Conservation (phyloP, 2,888 invertebrate species). For the Eulithis testata region DNA sequence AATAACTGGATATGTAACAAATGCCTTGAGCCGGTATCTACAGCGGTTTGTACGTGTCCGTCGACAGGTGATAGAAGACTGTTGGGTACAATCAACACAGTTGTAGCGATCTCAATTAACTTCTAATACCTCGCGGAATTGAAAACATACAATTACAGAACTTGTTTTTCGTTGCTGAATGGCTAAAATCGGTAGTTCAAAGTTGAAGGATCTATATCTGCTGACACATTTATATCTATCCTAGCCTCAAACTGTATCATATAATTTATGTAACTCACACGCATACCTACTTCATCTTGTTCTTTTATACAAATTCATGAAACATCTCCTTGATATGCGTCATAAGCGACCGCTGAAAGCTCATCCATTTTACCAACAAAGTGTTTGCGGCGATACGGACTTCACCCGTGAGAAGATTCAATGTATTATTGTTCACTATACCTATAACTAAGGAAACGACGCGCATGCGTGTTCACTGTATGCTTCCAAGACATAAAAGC, state of each 20-base stretch:
- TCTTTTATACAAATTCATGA: too few species aligned
- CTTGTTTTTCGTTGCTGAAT: too few species aligned
- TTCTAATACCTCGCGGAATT: too few species aligned
- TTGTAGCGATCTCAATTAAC: conserved; percentile 1
- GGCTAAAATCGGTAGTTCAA: too few species aligned
- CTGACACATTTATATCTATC: too few species aligned
- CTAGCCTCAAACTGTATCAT: too few species aligned
- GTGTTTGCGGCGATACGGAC: conserved; percentile 44
- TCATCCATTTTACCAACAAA: conserved; percentile 45
- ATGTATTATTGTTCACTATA: conserved; percentile 57
- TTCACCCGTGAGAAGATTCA: conserved; percentile 59
- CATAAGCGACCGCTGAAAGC: conserved; percentile 35
- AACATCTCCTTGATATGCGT: too few species aligned
- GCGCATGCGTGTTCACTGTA: conserved; percentile 13
- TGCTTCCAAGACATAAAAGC: conserved; percentile 43
- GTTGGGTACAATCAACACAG: conserved; percentile 18
- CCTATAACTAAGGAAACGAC: conserved; percentile 1
- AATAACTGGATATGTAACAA: conserved; percentile 23
- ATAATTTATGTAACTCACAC: too few species aligned
- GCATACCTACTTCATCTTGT: too few species aligned
- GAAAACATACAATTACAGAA: too few species aligned
- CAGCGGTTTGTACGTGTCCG: conserved; percentile 22
- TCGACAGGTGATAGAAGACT: conserved; percentile 9
- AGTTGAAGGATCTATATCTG: too few species aligned
- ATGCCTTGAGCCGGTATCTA: conserved; percentile 10